Evolutionary conservation across 2,113 vertebrate species (phyloP), one percentile per base, ranked within the genome.

Genomic region (Podarcis raffonei): DNA sequence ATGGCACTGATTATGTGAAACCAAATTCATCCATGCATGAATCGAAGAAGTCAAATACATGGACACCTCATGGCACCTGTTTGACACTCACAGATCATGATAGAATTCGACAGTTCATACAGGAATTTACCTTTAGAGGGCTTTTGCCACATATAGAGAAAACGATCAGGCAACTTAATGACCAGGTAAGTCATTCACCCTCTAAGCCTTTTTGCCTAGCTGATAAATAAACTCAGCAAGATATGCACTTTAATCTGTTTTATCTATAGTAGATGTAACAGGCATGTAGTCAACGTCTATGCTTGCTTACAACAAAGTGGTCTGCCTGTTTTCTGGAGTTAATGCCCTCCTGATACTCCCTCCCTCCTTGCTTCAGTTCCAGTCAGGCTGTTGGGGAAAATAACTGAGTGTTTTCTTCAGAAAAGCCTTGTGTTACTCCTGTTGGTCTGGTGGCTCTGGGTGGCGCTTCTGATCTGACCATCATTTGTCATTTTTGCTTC

Each of bases 81-180:
- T 96, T 99, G 91, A 98, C 98, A 7, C 98, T 99, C 39, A 99
- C 97, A 5, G 99, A 99, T 96, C 99, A 99, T 0, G 99, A 99
- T 95, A 97, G 97, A 94, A 98, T 99, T 95, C 97, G 99, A 42
- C 98, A 99, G 89, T 99, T 99, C 92, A 97, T 99, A 93, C 99
- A 99, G 86, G 99, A 99, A 93, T 99, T 99, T 94, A 99, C 98
- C 2, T 99, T 99, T 95, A 97, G 99, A 80, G 99, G 99, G 66
- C 98, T 99, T 94, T 90, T 99, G 90, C 99, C 99, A 2, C 99
- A 99, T 93, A 97, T 99, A 69, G 99, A 99, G 96, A 99, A 99
- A 96, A 99, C 98, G 92, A 99, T 99, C 93, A 94, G 99, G 22
- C 99, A 99, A 81, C 98, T 99, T 84, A 99, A 99, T 48, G 99